Evolutionary conservation across 2,888 invertebrate genomes (phyloP).

Genomic region (Papilio demoleus): DNA sequence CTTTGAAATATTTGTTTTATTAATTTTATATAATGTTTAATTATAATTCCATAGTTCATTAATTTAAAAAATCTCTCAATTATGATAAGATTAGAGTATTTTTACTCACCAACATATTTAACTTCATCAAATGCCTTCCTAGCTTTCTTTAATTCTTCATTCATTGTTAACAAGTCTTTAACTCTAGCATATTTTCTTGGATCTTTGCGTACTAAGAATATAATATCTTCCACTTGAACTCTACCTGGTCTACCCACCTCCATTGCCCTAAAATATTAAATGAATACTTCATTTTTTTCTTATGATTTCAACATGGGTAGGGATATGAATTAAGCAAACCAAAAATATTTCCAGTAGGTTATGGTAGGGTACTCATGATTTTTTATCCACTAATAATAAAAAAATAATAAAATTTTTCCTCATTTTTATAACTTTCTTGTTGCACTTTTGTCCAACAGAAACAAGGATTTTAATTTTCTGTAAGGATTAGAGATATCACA

Average conservation of each 20-base stretch:
- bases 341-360: background rate
- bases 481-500: too few species aligned
- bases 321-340: background rate
- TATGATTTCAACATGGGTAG: background rate
- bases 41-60: background rate
- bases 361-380: background rate
- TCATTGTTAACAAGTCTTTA: slow-evolving; percentile 98
- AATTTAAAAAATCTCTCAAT: background rate
- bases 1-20: background rate
- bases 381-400: background rate
- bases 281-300: background rate
- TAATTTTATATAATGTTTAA: background rate
- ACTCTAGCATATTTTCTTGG: slow-evolving; percentile 98
- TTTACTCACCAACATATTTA: slow-evolving; percentile 93
- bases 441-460: too few species aligned
- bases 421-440: too few species aligned
- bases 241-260: slow-evolving; percentile 98
- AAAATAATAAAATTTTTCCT: too few species aligned
- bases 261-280: slow-evolving; percentile 88
- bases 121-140: slow-evolving; percentile 99
- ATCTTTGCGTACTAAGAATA: slow-evolving; percentile 97
- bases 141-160: slow-evolving; percentile 99
- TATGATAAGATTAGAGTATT: background rate
- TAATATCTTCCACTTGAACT: slow-evolving; percentile 99
- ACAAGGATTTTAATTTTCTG: too few species aligned